Base-by-base conservation (phyloP, 2,797 vertebrate species). In the Lindbergichthys nudifrons region DNA sequence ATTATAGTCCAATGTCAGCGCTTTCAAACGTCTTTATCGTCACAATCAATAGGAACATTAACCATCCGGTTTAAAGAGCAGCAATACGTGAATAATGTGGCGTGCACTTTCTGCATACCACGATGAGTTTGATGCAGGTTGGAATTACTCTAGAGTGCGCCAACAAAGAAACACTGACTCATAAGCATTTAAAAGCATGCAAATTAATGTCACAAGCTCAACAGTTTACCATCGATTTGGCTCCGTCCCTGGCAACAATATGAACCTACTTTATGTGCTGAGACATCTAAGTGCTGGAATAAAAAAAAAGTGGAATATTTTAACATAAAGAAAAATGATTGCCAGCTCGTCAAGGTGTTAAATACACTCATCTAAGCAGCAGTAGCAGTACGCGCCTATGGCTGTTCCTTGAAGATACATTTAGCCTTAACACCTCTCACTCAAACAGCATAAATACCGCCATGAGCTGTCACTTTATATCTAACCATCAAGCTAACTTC, bases 41-140 rank as follows among this genome's bases (percentile, higher is more conserved):
- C 43, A 70, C 50, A 70, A 81, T 86, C 87, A 73, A 89, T 85
- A 77, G 73, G 71, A 50, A 54, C 80, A 86, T 86, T 89, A 85
- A 75, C 39, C 67, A 63, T 85, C 73, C 13, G 0, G 53, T 70
- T 80, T 77, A 82, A 70, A 61, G 64, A 54, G 77, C 43, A 56
- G 67, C 58, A 39, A 30, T 65, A 57, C 0, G 46, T 59, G 73
- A 71, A 66, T 57, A 71, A 66, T 57, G 69, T 65, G 51, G 75
- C 77, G 56, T 53, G 36, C 45, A 59, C 65, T 19, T 46, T 63
- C n/a, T 50, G 46, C 32, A 47, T 73, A 30, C 39, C 52, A 3
- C 26, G 18, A 14, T 58, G 62, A 47, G 59, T 75, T 54, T 65
- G 46, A 74, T 7, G 23, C 16, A 47, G 23, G 59, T 56, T n/a